Percentiles rank a stretch among this genome's conserved stretches.
Evolutionary conservation across 2,113 vertebrate genomes (phyloP).

Genomic region (Meles meles): DNA sequence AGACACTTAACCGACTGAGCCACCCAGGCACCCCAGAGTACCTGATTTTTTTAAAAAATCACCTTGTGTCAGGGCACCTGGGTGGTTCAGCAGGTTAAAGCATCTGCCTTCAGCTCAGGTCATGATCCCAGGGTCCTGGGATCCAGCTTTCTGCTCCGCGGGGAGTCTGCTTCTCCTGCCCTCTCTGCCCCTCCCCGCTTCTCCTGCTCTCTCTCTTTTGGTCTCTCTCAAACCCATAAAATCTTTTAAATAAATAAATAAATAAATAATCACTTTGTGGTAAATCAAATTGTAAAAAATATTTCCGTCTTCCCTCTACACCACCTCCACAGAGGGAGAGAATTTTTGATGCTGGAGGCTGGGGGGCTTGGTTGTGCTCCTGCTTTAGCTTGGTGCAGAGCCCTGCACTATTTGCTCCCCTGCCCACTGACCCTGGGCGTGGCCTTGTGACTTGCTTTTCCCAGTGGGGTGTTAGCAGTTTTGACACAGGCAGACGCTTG

Average conservation of each 20-base stretch:
- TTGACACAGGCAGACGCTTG: neutral
- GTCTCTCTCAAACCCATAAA: neutral
- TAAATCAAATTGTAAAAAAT: neutral
- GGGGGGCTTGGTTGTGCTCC: neutral
- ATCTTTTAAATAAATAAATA: neutral
- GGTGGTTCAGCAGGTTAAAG: too few species aligned
- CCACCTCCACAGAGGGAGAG: neutral
- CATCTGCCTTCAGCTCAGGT: too few species aligned
- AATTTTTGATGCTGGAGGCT: neutral
- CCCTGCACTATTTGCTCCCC: neutral
- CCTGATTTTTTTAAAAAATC: neutral
- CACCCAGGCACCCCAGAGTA: neutral
- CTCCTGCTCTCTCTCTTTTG: too few species aligned
- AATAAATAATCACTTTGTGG: neutral
- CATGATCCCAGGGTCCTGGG: too few species aligned
- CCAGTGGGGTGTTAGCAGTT: neutral
- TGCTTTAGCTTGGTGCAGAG: neutral
- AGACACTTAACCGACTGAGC: too few species aligned
- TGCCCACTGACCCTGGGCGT: neutral
- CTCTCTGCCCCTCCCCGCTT: too few species aligned
- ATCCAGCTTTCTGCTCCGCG: neutral
- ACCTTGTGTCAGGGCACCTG: neutral
- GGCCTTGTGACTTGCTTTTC: neutral
- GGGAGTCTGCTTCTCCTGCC: too few species aligned
- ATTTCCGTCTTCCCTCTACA: neutral